phyloP scores from a whole-genome alignment of 35 echinoderm and acorn worm species.

The Lytechinus pictus region DNA sequence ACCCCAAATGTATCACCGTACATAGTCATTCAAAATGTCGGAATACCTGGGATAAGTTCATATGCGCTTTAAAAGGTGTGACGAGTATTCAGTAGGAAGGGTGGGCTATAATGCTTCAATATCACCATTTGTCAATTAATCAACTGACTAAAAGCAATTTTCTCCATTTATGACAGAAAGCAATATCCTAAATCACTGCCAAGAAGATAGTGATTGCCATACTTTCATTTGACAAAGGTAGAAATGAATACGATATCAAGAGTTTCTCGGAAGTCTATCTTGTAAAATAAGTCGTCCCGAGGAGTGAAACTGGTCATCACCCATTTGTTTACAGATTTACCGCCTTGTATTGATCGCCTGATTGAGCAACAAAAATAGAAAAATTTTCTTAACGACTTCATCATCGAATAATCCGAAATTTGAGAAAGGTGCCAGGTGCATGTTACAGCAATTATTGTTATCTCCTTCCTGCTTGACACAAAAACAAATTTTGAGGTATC shows the following conservation, averaged over 20 bases:
- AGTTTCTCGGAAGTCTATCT: neutral
- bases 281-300: neutral
- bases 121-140: neutral
- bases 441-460: neutral
- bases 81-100: neutral
- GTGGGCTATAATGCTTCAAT: neutral
- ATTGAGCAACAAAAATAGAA: neutral
- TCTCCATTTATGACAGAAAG: neutral
- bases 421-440: neutral
- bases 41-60: neutral
- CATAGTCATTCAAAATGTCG: too few relatives aligned
- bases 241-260: neutral
- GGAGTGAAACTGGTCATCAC: neutral
- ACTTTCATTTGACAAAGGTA: neutral
- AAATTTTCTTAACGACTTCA: neutral
- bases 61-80: neutral
- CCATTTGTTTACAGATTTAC: neutral
- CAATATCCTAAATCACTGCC: neutral
- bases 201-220: neutral
- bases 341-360: neutral
- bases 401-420: neutral
- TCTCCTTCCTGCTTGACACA: neutral
- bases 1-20: too few relatives aligned
- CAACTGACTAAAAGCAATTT: neutral
- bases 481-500: neutral